A percentile compares a stretch with the other conserved stretches of the same genome.
phyloP scores from a whole-genome alignment of 2,888 invertebrate species.

The Phrixothrix hirtus region DNA sequence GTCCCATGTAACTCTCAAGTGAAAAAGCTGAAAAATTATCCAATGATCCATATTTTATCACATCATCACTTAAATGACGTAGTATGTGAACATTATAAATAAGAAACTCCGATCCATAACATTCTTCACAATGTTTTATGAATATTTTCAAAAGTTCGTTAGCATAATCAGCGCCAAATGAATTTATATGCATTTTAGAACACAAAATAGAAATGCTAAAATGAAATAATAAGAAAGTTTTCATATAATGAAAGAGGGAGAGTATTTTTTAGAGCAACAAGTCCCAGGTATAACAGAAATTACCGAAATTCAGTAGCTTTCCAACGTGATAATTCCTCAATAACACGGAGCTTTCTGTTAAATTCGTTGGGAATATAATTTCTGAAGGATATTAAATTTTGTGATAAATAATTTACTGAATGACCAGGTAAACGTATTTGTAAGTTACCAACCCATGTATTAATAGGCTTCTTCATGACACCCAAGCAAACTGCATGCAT shows the following conservation, averaged over 20 bases:
- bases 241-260: constrained; percentile 8
- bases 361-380: no score
- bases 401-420: no score
- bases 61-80: constrained; percentile 14
- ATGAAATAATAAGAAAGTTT: constrained; percentile 22
- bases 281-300: neutral
- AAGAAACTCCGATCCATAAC: constrained; percentile 14
- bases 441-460: no score
- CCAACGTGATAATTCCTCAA: neutral
- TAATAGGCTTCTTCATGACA: no score
- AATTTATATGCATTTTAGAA: constrained; percentile 11
- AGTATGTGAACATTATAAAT: constrained; percentile 16
- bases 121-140: constrained; percentile 5
- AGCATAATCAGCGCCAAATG: constrained; percentile 9
- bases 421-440: no score
- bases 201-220: constrained; percentile 18
- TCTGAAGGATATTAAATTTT: no score
- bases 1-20: constrained; percentile 14
- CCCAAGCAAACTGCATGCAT: no score
- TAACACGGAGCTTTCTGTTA: no score
- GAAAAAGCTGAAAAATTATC: constrained; percentile 15
- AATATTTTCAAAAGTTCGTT: constrained; percentile 13
- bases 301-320: neutral
- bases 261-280: neutral
- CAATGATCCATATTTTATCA: constrained; percentile 3